Evolutionary conservation across 1,140 invertebrate species (phyloP).

Genomic region (Scylla paramamosain): DNA sequence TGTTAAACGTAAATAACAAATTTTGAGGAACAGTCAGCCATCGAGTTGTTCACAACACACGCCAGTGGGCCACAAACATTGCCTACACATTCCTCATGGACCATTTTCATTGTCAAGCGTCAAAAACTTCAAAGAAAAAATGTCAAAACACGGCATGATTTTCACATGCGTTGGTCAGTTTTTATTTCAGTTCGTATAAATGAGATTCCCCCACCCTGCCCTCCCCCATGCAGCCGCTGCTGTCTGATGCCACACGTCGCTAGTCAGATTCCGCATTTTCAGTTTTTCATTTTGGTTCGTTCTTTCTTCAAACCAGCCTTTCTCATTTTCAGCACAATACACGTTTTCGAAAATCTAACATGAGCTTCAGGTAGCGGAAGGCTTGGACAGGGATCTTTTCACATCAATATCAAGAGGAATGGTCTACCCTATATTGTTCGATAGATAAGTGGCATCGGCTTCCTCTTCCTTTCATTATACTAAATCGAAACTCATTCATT

Average conservation of each 20-base stretch:
- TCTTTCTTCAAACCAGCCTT: neutral
- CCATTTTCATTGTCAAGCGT: neutral
- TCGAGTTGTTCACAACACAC: neutral
- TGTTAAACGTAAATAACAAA: neutral
- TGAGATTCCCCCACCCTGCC: neutral
- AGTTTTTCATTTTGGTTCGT: neutral
- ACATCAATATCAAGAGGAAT: too few species aligned
- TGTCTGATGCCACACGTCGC: neutral
- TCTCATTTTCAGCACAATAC: neutral
- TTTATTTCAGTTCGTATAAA: conserved; percentile 16
- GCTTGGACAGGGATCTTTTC: too few species aligned
- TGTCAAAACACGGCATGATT: neutral
- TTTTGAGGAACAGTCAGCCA: neutral
- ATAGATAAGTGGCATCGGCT: neutral
- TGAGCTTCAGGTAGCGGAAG: too few species aligned
- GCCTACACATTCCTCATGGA: neutral
- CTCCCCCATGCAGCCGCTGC: neutral
- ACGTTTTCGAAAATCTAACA: too few species aligned
- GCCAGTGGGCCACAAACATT: neutral
- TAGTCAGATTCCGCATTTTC: neutral
- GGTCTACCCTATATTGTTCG: neutral
- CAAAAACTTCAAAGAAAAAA: neutral
- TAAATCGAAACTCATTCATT: neutral
- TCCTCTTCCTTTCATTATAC: neutral
- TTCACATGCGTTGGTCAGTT: neutral